Base-by-base conservation (phyloP, 2,797 vertebrate species). In the Falco peregrinus region DNA sequence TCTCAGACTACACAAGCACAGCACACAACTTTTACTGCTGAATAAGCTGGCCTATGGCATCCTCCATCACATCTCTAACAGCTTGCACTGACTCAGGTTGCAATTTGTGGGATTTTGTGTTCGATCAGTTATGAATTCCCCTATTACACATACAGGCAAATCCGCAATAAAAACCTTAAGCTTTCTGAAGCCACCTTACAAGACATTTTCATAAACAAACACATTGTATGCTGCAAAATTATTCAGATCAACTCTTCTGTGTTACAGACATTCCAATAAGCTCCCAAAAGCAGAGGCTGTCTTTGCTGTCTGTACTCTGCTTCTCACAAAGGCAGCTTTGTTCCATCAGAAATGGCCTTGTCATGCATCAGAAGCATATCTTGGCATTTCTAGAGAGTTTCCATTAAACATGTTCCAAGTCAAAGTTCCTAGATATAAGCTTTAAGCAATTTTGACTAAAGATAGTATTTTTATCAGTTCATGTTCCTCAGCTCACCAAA, bases 241-340 rank as follows among this genome's bases (percentile, higher is more conserved):
- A 47, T 31, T 47, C 96, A 28, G 51, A 92, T 57, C 56, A 29
- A 9, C 59, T 87, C 73, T 78, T 80, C 89, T 88, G 13, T 90
- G 83, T 77, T 28, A 91, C 17, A 79, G 90, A 86, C 94, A 94
- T 90, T 95, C 88, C 98, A 97, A 65, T 65, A 95, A 89, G 93
- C 93, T 95, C 93, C 93, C 63, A 15, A 37, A 86, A 94, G 96
- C 97, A 97, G 93, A 90, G 82, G 53, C 53, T 2, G 87, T 21
- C 88, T 77, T 92, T 95, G 93, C 92, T 74, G 95, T 60, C 95
- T 78, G 86, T n/a, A 70, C 81, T 89, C 65, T 95, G 84, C 73
- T 25, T 2, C 69, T 47, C 81, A 98, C 98, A 98, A 97, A 97
- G 96, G 78, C 95, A 87, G 78, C 96, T 97, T 88, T 98, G 98